A percentile compares a stretch with the other conserved stretches of the same genome.
phyloP scores from a whole-genome alignment of 2,888 invertebrate species.

The Lasioglossum malachurum region DNA sequence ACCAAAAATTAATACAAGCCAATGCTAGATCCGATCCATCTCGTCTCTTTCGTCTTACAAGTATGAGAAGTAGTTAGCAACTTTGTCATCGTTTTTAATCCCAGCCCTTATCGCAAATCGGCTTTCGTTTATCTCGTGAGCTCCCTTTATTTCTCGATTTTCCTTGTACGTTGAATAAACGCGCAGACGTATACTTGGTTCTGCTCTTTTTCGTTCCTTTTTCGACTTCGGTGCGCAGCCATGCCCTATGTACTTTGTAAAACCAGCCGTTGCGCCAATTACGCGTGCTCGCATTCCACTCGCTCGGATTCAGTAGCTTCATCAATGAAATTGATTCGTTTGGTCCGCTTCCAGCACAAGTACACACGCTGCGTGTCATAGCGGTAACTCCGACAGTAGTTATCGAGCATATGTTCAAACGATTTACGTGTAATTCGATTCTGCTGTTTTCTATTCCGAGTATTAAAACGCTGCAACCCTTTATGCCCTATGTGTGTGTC shows the following conservation, averaged over 20 bases:
- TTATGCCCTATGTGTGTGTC: neutral
- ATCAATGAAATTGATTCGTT: conserved; percentile 83
- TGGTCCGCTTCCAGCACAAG: conserved; percentile 49
- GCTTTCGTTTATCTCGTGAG: conserved; percentile 38
- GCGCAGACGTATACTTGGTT: conserved; percentile 21
- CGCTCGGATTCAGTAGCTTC: conserved; percentile 81
- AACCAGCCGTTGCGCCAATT: conserved; percentile 79
- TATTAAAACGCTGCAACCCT: neutral
- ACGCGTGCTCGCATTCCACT: conserved; percentile 74
- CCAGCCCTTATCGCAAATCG: conserved; percentile 50
- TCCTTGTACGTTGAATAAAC: conserved; percentile 35
- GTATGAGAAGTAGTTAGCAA: conserved; percentile 79
- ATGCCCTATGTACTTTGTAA: conserved; percentile 70
- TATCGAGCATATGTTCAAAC: conserved; percentile 51
- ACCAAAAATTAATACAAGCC: neutral
- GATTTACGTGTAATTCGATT: conserved; percentile 41
- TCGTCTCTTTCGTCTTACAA: neutral
- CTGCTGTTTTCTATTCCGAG: neutral
- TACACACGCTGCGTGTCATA: conserved; percentile 27
- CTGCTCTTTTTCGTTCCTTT: conserved; percentile 47
- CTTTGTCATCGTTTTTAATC: conserved; percentile 83
- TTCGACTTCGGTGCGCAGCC: conserved; percentile 48
- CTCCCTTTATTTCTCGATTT: conserved; percentile 38
- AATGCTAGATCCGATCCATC: neutral
- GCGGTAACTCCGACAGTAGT: conserved; percentile 37